Percentiles rank a stretch among this genome's conserved stretches.
Conservation (phyloP, 1,140 invertebrate species). For the Hermetia illucens region DNA sequence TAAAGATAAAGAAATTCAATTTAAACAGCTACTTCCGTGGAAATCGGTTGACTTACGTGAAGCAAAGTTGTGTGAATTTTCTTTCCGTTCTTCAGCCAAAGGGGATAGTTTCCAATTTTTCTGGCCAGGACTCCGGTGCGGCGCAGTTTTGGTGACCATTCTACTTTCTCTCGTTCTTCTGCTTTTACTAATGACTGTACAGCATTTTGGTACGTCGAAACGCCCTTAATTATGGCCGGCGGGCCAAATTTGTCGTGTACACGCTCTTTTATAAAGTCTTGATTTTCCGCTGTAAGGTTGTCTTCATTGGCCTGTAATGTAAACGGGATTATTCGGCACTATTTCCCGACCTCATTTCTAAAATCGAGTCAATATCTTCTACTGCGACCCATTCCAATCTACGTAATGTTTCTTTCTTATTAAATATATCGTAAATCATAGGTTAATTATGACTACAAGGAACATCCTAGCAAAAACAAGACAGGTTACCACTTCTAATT, state of each 20-base stretch:
- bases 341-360: no score
- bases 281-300: constrained; percentile 62
- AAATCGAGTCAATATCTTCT: no score
- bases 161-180: constrained; percentile 36
- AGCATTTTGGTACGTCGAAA: constrained; percentile 28
- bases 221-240: constrained; percentile 29
- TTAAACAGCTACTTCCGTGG: constrained; percentile 1
- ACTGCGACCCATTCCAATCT: constrained; percentile 3
- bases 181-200: constrained; percentile 36
- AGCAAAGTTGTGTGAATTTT: constrained; percentile 66
- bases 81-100: constrained; percentile 82
- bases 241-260: constrained; percentile 47
- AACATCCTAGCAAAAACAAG: no score
- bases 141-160: constrained; percentile 47
- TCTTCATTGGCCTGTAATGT: constrained; percentile 47
- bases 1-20: no score
- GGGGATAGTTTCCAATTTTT: constrained; percentile 86
- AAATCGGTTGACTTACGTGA: constrained; percentile 52
- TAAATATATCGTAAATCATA: constrained; percentile 8
- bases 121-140: constrained; percentile 77
- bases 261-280: constrained; percentile 67
- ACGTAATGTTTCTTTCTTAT: neutral
- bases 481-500: no score
- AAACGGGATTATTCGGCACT: no score
- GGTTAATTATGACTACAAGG: no score